Evolutionary conservation across 1,140 invertebrate genomes (phyloP), one percentile per base, ranked within the genome.

Genomic region (Zeugodacus cucurbitae): DNA sequence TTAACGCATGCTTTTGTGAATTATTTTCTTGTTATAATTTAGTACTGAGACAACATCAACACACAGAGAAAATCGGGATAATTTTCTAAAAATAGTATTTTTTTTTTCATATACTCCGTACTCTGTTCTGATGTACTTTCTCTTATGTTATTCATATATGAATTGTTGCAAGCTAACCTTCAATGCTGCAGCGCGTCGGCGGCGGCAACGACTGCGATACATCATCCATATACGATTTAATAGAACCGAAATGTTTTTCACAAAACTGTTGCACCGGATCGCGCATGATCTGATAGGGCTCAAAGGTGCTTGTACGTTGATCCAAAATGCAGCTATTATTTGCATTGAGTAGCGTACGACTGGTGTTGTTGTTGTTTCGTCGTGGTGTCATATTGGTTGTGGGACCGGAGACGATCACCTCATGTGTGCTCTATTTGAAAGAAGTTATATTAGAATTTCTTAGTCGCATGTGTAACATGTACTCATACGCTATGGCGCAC

Each of bases 231-330:
- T 98, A 98, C 10, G 95, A 94, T 93, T 98, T 98, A 70, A 98
- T 98, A 93, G 98, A 98, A 90, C 97, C 96, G 88, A 98, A 94
- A 94, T 98, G 97, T 94, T 98, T 98, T 93, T 98, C 97, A 94
- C 97, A 98, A 94, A 98, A 98, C 93, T 98, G 97, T 92, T 98
- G 97, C 26, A 98, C 97, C 2, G 97, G 97, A 93, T 98, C 98
- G 41, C 97, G 93, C 96, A 97, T 97, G 1, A 95, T 92, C 85
- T 96, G 97, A 93, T 97, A 97, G 14, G 97, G 97, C 92, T 98
- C 97, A 93, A 97, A 97, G 41, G 97, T 97, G 91, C 96, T 97
- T 91, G 97, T 97, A 88, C 97, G 94, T 94, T 97, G 95, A 89
- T 95, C 95, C 74, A 95, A 91, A 29, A 93, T 94, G 22, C 74